Base-by-base conservation (phyloP, 1,140 invertebrate genomes). In the Drosophila simulans region DNA sequence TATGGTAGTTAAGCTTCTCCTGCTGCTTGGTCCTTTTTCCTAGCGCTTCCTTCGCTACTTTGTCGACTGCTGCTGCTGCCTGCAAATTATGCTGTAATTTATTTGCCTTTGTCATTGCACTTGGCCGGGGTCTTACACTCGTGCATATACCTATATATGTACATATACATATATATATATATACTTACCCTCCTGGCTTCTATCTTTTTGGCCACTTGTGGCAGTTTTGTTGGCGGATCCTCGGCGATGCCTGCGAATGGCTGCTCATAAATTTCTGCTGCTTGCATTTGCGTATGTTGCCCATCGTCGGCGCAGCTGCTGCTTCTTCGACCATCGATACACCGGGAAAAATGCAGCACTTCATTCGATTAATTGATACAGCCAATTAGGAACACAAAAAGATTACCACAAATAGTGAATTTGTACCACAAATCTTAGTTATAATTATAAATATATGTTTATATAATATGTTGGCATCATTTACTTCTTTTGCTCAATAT, bases 211-310 rank as follows among this genome's bases (percentile, higher is more conserved):
- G 73, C 70, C 73, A 74, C 70, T 74, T 76, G 59, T 74, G 71
- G 73, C 71, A 66, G 63, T 57, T 49, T 49, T 35, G 40, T 52
- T 51, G 48, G 54, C 39, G 46, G 39, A 25, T 59, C 53, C 68
- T 70, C 62, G 45, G 57, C 60, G 66, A n/a, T 53, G 52, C 42
- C 53, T 69, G 72, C 48, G 51, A 66, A 76, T 60, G 70, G 74
- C 56, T 69, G 51, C 72, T 75, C 74, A 77, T 76, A 77, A 77
- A 77, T 77, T 75, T 76, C 63, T 52, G 15, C 39, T 53, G 54
- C 76, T 17, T 82, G 73, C 79, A 78, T 82, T 82, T 82, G 80
- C 80, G 79, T 83, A 82, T 82, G 80, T 83, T 83, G 59, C 56
- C 60, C 79, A 80, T 76, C 65, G 65, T 62, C 52, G 43, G 58